Evolutionary conservation across 1,140 invertebrate genomes (phyloP), one percentile per base, ranked within the genome.

Genomic region (Drosophila miranda): DNA sequence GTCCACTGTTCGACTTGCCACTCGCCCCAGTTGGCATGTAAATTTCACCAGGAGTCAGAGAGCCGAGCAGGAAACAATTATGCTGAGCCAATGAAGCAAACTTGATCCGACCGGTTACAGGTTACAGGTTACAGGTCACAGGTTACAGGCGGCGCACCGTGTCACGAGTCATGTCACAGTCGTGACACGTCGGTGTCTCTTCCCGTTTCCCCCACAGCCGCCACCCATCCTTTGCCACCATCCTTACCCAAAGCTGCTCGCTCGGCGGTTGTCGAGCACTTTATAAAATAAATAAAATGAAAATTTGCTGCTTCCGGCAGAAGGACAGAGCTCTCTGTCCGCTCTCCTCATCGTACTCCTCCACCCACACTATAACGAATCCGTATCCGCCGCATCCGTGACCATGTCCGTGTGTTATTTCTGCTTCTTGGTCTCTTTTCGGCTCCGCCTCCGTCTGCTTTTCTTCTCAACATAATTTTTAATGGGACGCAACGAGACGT

Each of bases 211-310:
- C 4, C 5, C 30, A 3, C 13, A 9, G 2, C n/a, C 23, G 11
- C 23, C 16, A 14, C 19, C 38, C 2, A 34, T 9, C 9, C 23
- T 19, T 19, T 19, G 9, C 6, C 1, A 4, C 11, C 54, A 43
- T n/a, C 58, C 62, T 34, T 49, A 3, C 13, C n/a, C 14, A 7
- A 1, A 8, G n/a, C 3, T n/a, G 3, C 23, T 44, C 19, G 43
- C 34, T 38, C 4, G 34, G 34, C 58, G 42, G 56, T 49, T 54
- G 64, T 59, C 46, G 49, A 54, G 77, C 81, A 86, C 81, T 84
- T 86, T 86, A 68, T 73, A 86, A 84, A 86, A 84, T 86, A 84
- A 86, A 84, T 84, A 84, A 86, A 84, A 86, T 75, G 81, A 81
- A 84, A 84, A 84, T 87, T 87, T 87, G 81, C 81, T 87, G 64